These are phyloP conservation scores for Molothrus aeneus DNA, from an alignment of 2,797 vertebrate genomes.

Conservation along the genomic window DNA sequence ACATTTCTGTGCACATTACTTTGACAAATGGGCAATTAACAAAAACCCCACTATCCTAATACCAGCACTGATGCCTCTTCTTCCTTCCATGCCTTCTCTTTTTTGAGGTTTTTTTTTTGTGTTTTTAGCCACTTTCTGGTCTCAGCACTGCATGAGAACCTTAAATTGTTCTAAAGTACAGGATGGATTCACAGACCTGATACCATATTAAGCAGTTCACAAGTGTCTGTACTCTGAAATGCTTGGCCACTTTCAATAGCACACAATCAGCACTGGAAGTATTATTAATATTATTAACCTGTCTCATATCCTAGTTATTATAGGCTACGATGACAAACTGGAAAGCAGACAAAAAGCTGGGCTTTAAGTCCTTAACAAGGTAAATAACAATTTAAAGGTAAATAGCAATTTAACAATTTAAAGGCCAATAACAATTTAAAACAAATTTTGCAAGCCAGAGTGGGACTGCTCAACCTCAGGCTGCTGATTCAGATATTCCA, in stretches of 20 bases:
- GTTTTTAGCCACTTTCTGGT: not conserved
- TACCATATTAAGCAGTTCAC: not conserved
- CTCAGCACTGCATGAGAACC: not conserved
- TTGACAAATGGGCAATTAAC: not conserved
- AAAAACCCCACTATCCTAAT: rapidly evolving
- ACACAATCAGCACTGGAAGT: not conserved
- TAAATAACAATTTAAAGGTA: not conserved
- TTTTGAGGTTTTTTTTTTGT: too few species aligned
- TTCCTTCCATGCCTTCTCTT: not conserved
- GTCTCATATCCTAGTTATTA: not conserved
- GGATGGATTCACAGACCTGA: not conserved
- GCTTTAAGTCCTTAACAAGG: not conserved
- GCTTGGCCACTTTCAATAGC: not conserved
- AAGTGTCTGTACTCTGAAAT: not conserved
- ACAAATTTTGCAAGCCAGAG: not conserved
- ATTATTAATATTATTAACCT: not conserved
- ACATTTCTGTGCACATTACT: not conserved
- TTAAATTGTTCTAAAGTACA: not conserved
- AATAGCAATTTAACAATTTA: not conserved
- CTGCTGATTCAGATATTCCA: not conserved
- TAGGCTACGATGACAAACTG: not conserved
- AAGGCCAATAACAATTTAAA: not conserved
- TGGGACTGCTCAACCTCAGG: not conserved
- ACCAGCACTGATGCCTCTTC: not conserved
- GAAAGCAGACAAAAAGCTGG: not conserved